phyloP scores from a whole-genome alignment of 23 tunicate species.

The Diplosoma virens region DNA sequence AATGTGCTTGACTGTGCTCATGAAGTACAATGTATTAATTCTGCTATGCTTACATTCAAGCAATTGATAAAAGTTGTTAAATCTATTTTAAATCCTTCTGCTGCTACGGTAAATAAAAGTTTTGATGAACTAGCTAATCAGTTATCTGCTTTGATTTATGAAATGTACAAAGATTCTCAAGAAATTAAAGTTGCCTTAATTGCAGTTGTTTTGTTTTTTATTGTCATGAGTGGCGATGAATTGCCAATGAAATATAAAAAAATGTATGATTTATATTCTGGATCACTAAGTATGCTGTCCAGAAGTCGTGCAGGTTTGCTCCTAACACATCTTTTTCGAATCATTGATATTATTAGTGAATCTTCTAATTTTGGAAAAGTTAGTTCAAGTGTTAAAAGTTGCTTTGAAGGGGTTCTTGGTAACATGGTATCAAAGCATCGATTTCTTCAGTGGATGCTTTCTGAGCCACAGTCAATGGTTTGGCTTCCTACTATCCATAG shows the following conservation, averaged over 20 bases:
- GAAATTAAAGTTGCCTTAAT: constrained; percentile 25
- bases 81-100: background rate
- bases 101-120: background rate
- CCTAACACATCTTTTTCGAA: constrained; percentile 39
- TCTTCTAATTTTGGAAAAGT: constrained; percentile 45
- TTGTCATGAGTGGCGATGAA: constrained; percentile 26
- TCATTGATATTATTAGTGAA: constrained; percentile 61
- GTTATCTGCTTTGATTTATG: too few species aligned
- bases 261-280: constrained; percentile 46
- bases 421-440: constrained; percentile 52
- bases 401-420: constrained; percentile 66
- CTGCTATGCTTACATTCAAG: constrained; percentile 4
- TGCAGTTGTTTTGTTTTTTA: constrained; percentile 32
- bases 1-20: background rate
- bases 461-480: constrained; percentile 72
- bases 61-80: background rate
- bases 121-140: background rate
- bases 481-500: constrained; percentile 94
- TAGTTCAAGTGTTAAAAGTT: constrained; percentile 50
- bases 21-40: background rate
- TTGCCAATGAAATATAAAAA: constrained; percentile 32
- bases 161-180: constrained; percentile 16
- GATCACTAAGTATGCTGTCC: constrained; percentile 33
- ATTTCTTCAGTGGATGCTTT: constrained; percentile 47
- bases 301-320: constrained; percentile 31